Percentiles rank a stretch among this genome's conserved stretches.
Conservation (phyloP, 2,888 invertebrate genomes). For the Zygothrica quintamaculata region DNA sequence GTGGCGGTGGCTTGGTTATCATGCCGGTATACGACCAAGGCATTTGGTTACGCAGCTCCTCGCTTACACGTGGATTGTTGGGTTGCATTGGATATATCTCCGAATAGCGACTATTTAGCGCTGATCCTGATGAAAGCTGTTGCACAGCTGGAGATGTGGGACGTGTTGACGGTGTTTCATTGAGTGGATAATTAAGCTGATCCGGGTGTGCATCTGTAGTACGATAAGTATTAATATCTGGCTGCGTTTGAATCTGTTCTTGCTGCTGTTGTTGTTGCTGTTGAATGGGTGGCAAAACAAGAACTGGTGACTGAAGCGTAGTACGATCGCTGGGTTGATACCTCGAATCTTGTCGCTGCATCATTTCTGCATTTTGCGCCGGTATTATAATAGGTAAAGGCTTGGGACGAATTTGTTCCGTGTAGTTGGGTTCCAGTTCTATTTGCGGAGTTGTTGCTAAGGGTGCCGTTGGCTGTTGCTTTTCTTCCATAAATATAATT, state of each 20-base stretch:
- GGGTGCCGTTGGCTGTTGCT: conserved; percentile 28
- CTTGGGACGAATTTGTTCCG: conserved; percentile 62
- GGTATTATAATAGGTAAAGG: conserved; percentile 67
- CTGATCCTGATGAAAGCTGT: conserved; percentile 75
- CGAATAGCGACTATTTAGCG: conserved; percentile 81
- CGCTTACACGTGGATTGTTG: conserved; percentile 76
- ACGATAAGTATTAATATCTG: conserved; percentile 74
- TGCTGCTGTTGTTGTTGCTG: conserved; percentile 38
- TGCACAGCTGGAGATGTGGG: conserved; percentile 62
- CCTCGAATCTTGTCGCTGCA: conserved; percentile 57
- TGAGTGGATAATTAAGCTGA: conserved; percentile 76
- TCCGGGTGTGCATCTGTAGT: conserved; percentile 81
- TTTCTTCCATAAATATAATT: conserved; percentile 5
- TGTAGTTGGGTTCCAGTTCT: conserved; percentile 40
- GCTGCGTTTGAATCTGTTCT: conserved; percentile 30
- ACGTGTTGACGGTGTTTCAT: conserved; percentile 42
- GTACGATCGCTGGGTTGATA: conserved; percentile 59
- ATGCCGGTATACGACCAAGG: conserved; percentile 87
- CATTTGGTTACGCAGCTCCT: conserved; percentile 86
- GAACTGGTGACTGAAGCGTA: conserved; percentile 65
- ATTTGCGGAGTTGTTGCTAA: conserved; percentile 21
- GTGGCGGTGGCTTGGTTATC: conserved; percentile 68
- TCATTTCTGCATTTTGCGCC: conserved; percentile 45
- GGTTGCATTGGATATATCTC: conserved; percentile 66
- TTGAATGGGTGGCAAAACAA: conserved; percentile 51